phyloP scores from a whole-genome alignment of 2,888 invertebrate genomes.

The Panzeria rudis region DNA sequence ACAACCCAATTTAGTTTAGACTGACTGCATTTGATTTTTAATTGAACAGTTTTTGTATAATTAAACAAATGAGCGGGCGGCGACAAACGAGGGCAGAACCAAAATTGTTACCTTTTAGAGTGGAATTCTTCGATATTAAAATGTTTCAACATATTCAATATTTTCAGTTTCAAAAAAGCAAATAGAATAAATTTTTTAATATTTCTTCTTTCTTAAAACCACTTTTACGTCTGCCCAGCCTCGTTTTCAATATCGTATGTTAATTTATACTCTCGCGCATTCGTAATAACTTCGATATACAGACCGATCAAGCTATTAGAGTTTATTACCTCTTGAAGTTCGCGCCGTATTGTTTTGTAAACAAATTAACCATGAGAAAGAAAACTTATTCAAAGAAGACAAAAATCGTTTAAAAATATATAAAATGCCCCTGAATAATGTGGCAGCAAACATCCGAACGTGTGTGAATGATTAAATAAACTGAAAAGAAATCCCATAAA shows the following conservation, averaged over 20 bases:
- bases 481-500: conserved; percentile 16
- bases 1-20: conserved; percentile 46
- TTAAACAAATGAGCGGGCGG: conserved; percentile 57
- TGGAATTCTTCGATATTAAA: no score
- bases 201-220: no score
- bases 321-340: conserved; percentile 31
- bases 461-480: conserved; percentile 38
- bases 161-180: no score
- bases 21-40: conserved; percentile 49
- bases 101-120: conserved; percentile 3
- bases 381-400: conserved; percentile 37
- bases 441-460: conserved; percentile 17
- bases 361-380: conserved; percentile 66
- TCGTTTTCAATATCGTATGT: background rate
- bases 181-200: background rate
- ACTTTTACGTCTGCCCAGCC: background rate
- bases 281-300: background rate
- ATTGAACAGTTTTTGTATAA: conserved; percentile 52
- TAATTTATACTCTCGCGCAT: background rate
- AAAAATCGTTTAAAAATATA: conserved; percentile 11
- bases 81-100: background rate
- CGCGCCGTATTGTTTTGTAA: conserved; percentile 44
- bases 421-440: conserved; percentile 48
- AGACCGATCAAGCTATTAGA: background rate
- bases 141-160: no score